Base-by-base conservation (phyloP, 2,888 invertebrate species). In the Buathra laborator region DNA sequence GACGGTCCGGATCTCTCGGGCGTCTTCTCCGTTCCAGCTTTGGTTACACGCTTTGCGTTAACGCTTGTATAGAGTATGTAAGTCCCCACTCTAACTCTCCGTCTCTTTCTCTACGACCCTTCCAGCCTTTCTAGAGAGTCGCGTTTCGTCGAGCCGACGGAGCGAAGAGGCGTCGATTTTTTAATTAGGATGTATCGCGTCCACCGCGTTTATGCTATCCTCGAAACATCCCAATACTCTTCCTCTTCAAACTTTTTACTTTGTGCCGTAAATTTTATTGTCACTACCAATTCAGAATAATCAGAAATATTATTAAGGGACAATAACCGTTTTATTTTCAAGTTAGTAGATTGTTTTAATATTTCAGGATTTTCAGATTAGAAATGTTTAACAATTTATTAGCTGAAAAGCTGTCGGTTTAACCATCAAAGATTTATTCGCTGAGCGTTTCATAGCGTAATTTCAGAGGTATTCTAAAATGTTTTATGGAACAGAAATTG, bases 111-210 rank as follows among this genome's bases (percentile, higher is more conserved):
- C 56, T 37, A 51, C 70, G 76, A 75, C 79, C 84, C 74, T 84
- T 86, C 84, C 84, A 78, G 64, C 62, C 53, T 81, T 44, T 59
- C 86, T 77, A 71, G 46, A 64, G 44, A 59, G 64, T 72, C 51
- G 67, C 81, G 85, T 86, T 80, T 81, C 86, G 86, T 83, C 88
- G 86, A 88, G 87, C 89, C 91, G 92, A 88, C 92, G 89, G 90
- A 90, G 89, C 92, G 90, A 85, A 87, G 88, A 93, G 92, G 92
- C 92, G 93, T 93, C 92, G 92, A 93, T 92, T 93, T 93, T 93
- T 93, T 93, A 93, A 93, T 93, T 92, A 88, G 88, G 89, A 90
- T 90, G 88, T 88, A 89, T 89, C 87, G 87, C 89, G 37, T 59
- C 44, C 74, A 75, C 32, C 77, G 67, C 67, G 29, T 80, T 72